A percentile compares a stretch with the other conserved stretches of the same genome.
phyloP scores from a whole-genome alignment of 2,113 vertebrate species.

The Synodontis membranacea region DNA sequence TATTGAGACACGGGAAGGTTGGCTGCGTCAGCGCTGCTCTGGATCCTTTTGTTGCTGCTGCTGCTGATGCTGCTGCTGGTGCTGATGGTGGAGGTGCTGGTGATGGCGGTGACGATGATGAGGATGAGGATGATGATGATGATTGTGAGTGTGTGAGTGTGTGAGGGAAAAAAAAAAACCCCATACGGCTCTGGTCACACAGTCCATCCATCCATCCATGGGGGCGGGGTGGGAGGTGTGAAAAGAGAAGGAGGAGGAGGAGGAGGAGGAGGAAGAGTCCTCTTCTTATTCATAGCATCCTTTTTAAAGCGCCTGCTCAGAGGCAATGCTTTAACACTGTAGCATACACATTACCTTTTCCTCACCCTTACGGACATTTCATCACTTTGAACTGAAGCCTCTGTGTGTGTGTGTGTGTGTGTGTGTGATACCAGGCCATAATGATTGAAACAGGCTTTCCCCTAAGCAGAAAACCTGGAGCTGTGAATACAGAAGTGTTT shows the following conservation, averaged over 20 bases:
- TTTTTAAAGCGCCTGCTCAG: slow-evolving; percentile 30
- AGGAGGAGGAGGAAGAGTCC: slow-evolving; percentile 19
- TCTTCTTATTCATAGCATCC: slow-evolving; percentile 34
- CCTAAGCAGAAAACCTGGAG: not conserved
- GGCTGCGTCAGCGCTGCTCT: slow-evolving; percentile 60
- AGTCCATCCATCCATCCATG: slow-evolving; percentile 53
- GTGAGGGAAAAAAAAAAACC: not conserved
- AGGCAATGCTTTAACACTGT: not conserved
- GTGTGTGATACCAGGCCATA: not conserved
- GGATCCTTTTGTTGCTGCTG: slow-evolving; percentile 68
- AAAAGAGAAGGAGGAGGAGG: not conserved
- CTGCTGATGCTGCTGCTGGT: not conserved
- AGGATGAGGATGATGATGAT: not conserved
- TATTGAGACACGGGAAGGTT: slow-evolving; percentile 42
- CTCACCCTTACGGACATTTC: not conserved
- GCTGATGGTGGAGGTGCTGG: not conserved
- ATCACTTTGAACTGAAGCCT: not conserved
- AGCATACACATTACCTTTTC: not conserved
- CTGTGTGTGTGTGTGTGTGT: not conserved
- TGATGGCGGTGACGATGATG: not conserved
- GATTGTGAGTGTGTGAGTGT: slow-evolving; percentile 60
- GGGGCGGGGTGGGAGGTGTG: slow-evolving; percentile 12
- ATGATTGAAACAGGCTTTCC: not conserved
- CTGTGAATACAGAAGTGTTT: not conserved
- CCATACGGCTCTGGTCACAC: slow-evolving; percentile 51